phyloP scores from a whole-genome alignment of 2,888 invertebrate genomes.

The Drosophila nr. perissopoda region DNA sequence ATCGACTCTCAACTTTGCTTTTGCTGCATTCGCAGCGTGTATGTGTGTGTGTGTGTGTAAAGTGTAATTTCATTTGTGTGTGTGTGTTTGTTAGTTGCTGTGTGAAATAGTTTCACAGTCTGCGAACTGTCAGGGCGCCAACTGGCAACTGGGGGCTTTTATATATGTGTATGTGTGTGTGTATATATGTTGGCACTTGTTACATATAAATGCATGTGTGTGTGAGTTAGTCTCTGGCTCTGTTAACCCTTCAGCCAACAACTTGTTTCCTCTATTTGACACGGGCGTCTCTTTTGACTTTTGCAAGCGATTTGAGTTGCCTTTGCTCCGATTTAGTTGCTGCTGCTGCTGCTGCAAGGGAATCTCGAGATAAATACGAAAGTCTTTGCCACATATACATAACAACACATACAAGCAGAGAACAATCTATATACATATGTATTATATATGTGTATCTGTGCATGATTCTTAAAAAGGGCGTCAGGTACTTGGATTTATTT shows the following conservation, averaged over 20 bases:
- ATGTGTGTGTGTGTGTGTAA: constrained; percentile 38
- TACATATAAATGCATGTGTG: constrained; percentile 37
- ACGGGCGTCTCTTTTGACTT: constrained; percentile 66
- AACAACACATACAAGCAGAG: constrained; percentile 3
- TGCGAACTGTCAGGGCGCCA: constrained; percentile 69
- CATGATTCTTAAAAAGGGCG: constrained; percentile 53
- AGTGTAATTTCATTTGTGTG: constrained; percentile 48
- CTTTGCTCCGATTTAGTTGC: constrained; percentile 55
- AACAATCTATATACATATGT: constrained; percentile 6
- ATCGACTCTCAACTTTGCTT: constrained; percentile 42
- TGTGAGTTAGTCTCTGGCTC: constrained; percentile 20
- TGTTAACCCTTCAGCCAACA: constrained; percentile 68
- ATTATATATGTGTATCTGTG: constrained; percentile 9
- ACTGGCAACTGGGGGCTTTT: constrained; percentile 52
- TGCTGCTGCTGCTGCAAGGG: constrained; percentile 26
- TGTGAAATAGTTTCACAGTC: constrained; percentile 73
- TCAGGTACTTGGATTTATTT: constrained; percentile 57
- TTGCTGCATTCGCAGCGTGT: constrained; percentile 50
- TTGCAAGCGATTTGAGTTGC: constrained; percentile 54
- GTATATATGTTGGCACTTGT: constrained; percentile 47
- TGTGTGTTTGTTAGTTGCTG: constrained; percentile 27
- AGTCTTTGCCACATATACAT: constrained; percentile 14
- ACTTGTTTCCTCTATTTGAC: constrained; percentile 80
- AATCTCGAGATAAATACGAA: constrained; percentile 54
- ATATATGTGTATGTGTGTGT: constrained; percentile 1